Percentiles rank a stretch among this genome's conserved stretches.
Evolutionary conservation across 2,797 vertebrate species (phyloP).

Genomic region (Ciconia nigra): DNA sequence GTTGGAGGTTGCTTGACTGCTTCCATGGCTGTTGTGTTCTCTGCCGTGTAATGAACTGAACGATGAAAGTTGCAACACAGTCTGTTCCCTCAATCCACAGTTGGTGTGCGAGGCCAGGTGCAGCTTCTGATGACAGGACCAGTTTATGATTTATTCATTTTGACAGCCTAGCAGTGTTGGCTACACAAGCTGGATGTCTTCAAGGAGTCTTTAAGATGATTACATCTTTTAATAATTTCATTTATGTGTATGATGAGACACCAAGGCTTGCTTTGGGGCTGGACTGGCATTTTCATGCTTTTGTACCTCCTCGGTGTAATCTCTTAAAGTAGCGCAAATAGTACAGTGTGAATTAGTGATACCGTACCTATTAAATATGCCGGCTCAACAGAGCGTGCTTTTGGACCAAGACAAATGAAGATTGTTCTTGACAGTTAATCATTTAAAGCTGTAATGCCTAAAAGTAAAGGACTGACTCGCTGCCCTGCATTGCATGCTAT

Average conservation of each 20-base stretch:
- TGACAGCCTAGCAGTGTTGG: neutral
- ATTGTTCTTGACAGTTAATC: neutral
- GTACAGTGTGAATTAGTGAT: neutral
- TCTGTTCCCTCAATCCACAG: neutral
- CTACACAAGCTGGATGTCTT: neutral
- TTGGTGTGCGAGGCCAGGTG: neutral
- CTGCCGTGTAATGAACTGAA: neutral
- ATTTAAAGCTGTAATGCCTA: neutral
- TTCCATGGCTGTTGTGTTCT: neutral
- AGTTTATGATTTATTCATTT: neutral
- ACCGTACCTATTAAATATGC: fast-evolving
- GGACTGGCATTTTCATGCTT: neutral
- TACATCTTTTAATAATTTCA: neutral
- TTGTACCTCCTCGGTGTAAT: neutral
- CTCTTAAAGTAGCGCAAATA: neutral
- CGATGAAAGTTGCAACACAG: neutral
- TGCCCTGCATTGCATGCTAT: neutral
- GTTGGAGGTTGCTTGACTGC: neutral
- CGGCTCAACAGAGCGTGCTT: neutral
- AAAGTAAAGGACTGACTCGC: neutral
- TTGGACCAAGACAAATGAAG: neutral
- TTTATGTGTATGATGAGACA: neutral
- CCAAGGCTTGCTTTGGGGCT: neutral
- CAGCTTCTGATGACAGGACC: neutral
- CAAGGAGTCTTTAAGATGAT: neutral